These are phyloP conservation scores for Tiphia femorata DNA, from an alignment of 2,888 invertebrate species.

Conservation along the genomic window DNA sequence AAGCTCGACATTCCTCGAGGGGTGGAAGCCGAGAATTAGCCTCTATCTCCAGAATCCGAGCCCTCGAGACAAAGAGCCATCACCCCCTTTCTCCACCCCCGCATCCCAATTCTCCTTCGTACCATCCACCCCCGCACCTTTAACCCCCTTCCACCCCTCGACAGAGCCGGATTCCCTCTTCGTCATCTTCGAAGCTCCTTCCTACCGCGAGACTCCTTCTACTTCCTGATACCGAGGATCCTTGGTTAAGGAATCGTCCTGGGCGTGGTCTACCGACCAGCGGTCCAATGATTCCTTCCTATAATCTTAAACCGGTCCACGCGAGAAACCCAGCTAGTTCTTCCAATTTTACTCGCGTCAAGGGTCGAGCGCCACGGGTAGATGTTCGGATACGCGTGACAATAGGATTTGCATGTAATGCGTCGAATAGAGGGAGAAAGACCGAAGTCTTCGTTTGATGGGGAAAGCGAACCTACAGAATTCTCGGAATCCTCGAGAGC, in stretches of 20 bases:
- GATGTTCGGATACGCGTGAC: too few relatives aligned
- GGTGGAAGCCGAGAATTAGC: conserved; percentile 66
- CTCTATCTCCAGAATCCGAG: conserved; percentile 64
- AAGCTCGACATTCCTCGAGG: conserved; percentile 51
- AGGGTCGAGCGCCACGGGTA: too few relatives aligned
- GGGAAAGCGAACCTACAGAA: neutral
- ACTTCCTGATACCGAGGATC: conserved; percentile 35
- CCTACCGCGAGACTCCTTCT: conserved; percentile 15
- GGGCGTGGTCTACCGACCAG: conserved; percentile 39
- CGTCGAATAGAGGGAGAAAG: neutral
- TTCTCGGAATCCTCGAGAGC: neutral
- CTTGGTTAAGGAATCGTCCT: conserved; percentile 41
- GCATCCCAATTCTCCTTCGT: conserved; percentile 8
- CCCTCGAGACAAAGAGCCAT: conserved; percentile 62
- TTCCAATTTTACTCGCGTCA: too few relatives aligned
- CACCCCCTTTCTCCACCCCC: conserved; percentile 20
- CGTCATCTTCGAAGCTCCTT: conserved; percentile 40
- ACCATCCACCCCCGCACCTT: neutral
- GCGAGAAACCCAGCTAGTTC: too few relatives aligned
- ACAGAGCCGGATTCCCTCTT: conserved; percentile 27
- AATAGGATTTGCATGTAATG: too few relatives aligned
- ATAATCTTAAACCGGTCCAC: neutral
- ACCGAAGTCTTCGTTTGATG: neutral
- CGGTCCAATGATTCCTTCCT: conserved; percentile 25
- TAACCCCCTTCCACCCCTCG: conserved; percentile 2